A percentile compares a stretch with the other conserved stretches of the same genome.
Evolutionary conservation across 2,113 vertebrate genomes (phyloP).

Genomic region (Ondatra zibethicus): DNA sequence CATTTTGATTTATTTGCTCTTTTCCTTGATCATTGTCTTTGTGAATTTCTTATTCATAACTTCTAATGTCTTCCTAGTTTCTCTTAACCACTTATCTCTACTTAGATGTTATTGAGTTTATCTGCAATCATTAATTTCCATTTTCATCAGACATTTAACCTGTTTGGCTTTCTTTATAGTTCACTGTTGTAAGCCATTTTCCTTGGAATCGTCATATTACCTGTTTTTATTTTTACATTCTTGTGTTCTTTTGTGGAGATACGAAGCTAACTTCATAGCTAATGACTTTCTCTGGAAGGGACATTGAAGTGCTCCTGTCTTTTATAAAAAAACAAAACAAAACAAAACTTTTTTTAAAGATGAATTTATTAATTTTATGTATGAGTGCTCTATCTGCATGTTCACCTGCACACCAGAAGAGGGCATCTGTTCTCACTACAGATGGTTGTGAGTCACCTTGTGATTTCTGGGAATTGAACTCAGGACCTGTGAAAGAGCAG

Average conservation of each 20-base stretch:
- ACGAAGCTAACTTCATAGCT: background rate
- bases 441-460: too few relatives aligned
- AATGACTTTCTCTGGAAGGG: background rate
- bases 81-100: background rate
- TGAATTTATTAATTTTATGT: too few relatives aligned
- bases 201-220: background rate
- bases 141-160: background rate
- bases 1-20: background rate
- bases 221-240: background rate
- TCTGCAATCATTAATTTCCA: background rate
- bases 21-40: background rate
- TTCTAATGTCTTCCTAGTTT: background rate
- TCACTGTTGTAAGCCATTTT: background rate
- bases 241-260: background rate
- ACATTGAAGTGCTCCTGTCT: background rate
- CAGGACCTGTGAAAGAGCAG: too few relatives aligned
- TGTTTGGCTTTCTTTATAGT: background rate
- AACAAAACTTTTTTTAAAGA: too few relatives aligned
- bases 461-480: too few relatives aligned
- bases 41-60: background rate
- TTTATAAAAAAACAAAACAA: too few relatives aligned
- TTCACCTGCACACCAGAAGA: too few relatives aligned
- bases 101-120: background rate
- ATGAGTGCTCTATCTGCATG: too few relatives aligned
- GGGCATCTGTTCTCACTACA: too few relatives aligned